Percentiles rank a stretch among this genome's conserved stretches.
Evolutionary conservation across 2,888 invertebrate species (phyloP).

Genomic region (Synergus umbraculus): DNA sequence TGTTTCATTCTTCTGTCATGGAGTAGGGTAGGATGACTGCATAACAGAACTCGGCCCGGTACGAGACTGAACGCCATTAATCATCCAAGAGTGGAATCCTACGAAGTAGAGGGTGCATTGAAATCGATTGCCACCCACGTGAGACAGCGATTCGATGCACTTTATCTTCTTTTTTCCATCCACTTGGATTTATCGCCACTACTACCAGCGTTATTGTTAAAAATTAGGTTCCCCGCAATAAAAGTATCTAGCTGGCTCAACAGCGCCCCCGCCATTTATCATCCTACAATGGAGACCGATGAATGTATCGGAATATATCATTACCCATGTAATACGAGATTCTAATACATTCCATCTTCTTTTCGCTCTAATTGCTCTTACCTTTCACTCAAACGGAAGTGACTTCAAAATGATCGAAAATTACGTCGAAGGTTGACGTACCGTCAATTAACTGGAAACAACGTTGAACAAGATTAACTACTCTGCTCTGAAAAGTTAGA

Average conservation of each 20-base stretch:
- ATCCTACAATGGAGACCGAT: conserved; percentile 11
- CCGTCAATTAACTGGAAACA: background rate
- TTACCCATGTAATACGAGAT: background rate
- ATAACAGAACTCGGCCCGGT: conserved; percentile 27
- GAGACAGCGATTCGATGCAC: conserved; percentile 41
- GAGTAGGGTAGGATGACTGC: conserved; percentile 13
- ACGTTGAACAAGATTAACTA: background rate
- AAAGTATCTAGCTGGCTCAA: conserved; percentile 17
- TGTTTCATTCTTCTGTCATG: conserved; percentile 20
- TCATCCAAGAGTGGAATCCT: conserved; percentile 36
- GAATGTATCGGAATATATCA: conserved; percentile 3
- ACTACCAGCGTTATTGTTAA: conserved; percentile 37
- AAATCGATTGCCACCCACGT: conserved; percentile 40
- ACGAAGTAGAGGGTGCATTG: conserved; percentile 36
- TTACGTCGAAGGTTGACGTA: background rate
- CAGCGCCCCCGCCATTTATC: background rate
- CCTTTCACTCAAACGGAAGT: background rate
- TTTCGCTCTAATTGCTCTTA: background rate
- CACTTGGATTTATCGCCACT: conserved; percentile 35
- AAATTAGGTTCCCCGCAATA: conserved; percentile 36
- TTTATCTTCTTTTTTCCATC: conserved; percentile 36
- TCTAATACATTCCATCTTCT: background rate
- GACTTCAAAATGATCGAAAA: background rate
- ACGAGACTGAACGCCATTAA: conserved; percentile 33
- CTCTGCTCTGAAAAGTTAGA: background rate